Evolutionary conservation across 2,113 vertebrate genomes (phyloP), one percentile per base, ranked within the genome.

Genomic region (Symphodus melops): DNA sequence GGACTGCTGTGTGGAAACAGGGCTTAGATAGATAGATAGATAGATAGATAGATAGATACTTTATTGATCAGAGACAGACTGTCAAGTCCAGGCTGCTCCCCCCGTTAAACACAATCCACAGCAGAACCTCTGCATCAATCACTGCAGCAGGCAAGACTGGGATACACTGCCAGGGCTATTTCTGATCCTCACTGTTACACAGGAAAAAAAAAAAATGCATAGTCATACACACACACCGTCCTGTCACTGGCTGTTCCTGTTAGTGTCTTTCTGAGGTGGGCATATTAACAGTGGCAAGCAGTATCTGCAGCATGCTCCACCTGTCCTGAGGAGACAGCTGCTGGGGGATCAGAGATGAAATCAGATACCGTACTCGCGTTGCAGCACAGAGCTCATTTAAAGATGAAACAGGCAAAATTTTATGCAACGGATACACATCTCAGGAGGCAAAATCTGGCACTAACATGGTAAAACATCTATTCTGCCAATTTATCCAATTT

Each of bases 251-350:
- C 65, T 59, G 68, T 83, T 72, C 84, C 79, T 56, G 19, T 60
- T 10, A n/a, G 44, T 57, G 65, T 72, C 64, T 84, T 53, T 75
- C 62, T 48, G 74, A 65, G 79, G 57, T 57, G 72, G 68, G 82
- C 46, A 75, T 69, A 83, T 89, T 86, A 84, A 75, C 75, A 72
- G 78, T 89, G 88, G 74, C 88, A 88, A 83, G 54, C 67, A 39
- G 74, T 68, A 64, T 76, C 84, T 70, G 71, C 72, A 62, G 77
- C 71, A 58, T 16, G 75, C 72, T 68, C 61, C 76, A 82, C 80
- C 87, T 81, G 90, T 84, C 79, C 73, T 36, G 67, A 70, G 63
- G 60, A 82, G 73, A 77, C 54, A 16, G 52, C 75, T 81, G 75
- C 20, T 61, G 46, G 52, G 56, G 54, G 64, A 64, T 85, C 80